Percentiles rank a stretch among this genome's conserved stretches.
Conservation (phyloP, 2,797 vertebrate genomes). For the Lithobates sylvaticus region DNA sequence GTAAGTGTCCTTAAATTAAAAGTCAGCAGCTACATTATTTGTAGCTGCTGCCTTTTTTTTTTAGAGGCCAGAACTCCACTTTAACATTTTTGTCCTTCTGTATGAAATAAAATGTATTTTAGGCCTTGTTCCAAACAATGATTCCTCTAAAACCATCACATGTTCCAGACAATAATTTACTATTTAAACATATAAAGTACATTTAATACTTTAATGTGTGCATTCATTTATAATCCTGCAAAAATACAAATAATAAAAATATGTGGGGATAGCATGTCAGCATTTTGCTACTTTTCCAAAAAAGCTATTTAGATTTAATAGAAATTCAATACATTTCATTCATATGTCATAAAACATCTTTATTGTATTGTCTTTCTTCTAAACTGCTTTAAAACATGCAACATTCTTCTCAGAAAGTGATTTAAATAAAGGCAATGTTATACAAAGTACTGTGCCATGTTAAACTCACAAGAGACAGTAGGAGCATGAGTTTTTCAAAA, state of each 20-base stretch:
- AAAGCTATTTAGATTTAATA: background rate
- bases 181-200: background rate
- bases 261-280: background rate
- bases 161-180: background rate
- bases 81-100: no score
- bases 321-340: background rate
- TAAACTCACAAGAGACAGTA: background rate
- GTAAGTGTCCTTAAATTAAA: no score
- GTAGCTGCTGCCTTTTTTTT: no score
- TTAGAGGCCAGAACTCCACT: no score
- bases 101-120: no score
- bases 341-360: no score
- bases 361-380: background rate
- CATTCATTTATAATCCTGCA: background rate
- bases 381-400: background rate
- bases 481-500: background rate
- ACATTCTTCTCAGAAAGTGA: no score
- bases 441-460: background rate
- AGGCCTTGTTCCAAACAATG: background rate
- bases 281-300: background rate
- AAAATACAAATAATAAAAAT: background rate
- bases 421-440: background rate
- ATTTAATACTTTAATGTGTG: background rate
- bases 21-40: no score
- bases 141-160: background rate